A percentile compares a stretch with the other conserved stretches of the same genome.
phyloP scores from a whole-genome alignment of 2,888 invertebrate species.

The Autographa gamma region DNA sequence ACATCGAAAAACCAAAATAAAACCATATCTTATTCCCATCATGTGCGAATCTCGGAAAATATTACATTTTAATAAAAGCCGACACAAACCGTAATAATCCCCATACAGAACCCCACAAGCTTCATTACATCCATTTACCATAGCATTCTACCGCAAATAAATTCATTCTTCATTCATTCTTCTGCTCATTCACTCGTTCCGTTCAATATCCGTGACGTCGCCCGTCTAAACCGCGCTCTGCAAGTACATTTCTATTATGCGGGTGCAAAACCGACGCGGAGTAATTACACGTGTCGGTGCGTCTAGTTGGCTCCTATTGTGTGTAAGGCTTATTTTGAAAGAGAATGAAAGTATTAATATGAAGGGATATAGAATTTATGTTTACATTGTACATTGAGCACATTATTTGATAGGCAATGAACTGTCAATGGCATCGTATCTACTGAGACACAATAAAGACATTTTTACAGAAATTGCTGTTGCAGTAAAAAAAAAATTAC shows the following conservation, averaged over 20 bases:
- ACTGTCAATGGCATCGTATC: too few relatives aligned
- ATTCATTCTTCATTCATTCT: slow-evolving; percentile 44
- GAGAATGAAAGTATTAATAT: slow-evolving; percentile 13
- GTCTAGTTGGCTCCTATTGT: slow-evolving; percentile 51
- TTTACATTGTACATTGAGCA: too few relatives aligned
- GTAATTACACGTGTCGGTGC: slow-evolving; percentile 59
- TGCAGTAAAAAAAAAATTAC: too few relatives aligned
- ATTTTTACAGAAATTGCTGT: too few relatives aligned
- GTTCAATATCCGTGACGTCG: slow-evolving; percentile 51
- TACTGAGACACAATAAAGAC: too few relatives aligned
- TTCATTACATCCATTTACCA: slow-evolving; percentile 52
- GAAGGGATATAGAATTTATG: too few relatives aligned
- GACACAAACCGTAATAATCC: slow-evolving; percentile 36
- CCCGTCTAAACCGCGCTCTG: slow-evolving; percentile 44
- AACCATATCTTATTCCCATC: not conserved
- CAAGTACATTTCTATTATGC: slow-evolving; percentile 49
- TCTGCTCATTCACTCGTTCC: slow-evolving; percentile 42
- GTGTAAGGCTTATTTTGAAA: slow-evolving; percentile 25
- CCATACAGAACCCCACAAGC: slow-evolving; percentile 29
- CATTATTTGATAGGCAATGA: too few relatives aligned
- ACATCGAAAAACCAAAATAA: not conserved
- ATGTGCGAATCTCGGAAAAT: not conserved
- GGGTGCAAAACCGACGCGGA: slow-evolving; percentile 28
- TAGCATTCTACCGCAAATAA: slow-evolving; percentile 40
- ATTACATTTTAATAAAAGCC: slow-evolving; percentile 6